Conservation (phyloP, 2,113 vertebrate genomes). For the Corapipo altera region DNA sequence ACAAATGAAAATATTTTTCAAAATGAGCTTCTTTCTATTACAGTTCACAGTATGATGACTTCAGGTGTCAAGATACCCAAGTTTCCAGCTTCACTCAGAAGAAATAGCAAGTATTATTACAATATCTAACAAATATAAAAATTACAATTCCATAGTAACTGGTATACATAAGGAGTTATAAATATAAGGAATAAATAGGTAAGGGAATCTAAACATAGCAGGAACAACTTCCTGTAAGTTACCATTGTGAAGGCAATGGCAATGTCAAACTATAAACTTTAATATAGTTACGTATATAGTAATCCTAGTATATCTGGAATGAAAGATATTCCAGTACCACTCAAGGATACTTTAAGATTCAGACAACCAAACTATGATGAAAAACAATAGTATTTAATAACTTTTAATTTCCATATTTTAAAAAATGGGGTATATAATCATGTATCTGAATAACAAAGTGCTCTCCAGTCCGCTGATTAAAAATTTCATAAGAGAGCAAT, state of each 20-base stretch:
- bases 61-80: not conserved
- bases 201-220: not conserved
- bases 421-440: rapidly evolving
- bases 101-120: not conserved
- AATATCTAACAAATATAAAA: not conserved
- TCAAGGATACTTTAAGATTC: not conserved
- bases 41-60: not conserved
- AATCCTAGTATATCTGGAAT: not conserved
- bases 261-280: not conserved
- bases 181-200: not conserved
- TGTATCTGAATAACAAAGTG: not conserved
- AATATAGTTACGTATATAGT: not conserved
- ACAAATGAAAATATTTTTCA: not conserved
- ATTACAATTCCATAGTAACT: not conserved
- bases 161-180: not conserved
- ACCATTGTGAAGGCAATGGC: not conserved
- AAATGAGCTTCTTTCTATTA: not conserved
- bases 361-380: not conserved
- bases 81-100: not conserved
- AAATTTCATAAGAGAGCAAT: not conserved
- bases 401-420: not conserved
- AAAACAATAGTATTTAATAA: not conserved
- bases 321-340: not conserved
- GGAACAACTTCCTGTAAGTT: not conserved
- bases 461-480: not conserved